Evolutionary conservation across 2,797 vertebrate species (phyloP).

Genomic region (Bryconaethiops microstoma): DNA sequence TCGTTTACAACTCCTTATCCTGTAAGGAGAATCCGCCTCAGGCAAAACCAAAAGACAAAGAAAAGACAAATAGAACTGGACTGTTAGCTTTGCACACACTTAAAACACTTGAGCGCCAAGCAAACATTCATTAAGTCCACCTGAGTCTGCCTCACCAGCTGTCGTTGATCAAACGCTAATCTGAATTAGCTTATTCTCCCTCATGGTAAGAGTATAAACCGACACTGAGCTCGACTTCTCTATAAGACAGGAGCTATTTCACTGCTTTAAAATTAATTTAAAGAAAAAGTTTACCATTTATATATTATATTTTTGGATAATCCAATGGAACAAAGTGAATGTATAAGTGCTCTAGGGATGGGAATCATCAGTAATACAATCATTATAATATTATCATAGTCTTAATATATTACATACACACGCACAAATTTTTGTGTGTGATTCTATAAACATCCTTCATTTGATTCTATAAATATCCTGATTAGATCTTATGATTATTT

Average conservation of each 20-base stretch:
- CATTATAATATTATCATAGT: no score
- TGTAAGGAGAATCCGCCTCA: not conserved
- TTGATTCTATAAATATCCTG: no score
- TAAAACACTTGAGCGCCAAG: not conserved
- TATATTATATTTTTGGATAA: not conserved
- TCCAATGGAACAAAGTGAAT: not conserved
- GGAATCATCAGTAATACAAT: no score
- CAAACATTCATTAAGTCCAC: not conserved
- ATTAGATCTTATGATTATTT: no score
- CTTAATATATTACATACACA: no score
- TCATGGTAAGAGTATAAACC: not conserved
- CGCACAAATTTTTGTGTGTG: no score
- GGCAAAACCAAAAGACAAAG: not conserved
- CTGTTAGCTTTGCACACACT: not conserved
- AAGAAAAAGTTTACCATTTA: no score
- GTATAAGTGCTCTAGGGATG: no score
- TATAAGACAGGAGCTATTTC: not conserved
- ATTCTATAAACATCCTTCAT: no score
- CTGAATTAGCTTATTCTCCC: not conserved
- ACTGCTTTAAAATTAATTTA: not conserved
- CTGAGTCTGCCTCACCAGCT: conserved; percentile 7
- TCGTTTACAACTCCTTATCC: not conserved
- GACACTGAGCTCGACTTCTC: not conserved
- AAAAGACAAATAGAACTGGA: not conserved
- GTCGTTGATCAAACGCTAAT: not conserved